phyloP scores from a whole-genome alignment of 2,888 invertebrate species.

The Agrotis exclamationis region DNA sequence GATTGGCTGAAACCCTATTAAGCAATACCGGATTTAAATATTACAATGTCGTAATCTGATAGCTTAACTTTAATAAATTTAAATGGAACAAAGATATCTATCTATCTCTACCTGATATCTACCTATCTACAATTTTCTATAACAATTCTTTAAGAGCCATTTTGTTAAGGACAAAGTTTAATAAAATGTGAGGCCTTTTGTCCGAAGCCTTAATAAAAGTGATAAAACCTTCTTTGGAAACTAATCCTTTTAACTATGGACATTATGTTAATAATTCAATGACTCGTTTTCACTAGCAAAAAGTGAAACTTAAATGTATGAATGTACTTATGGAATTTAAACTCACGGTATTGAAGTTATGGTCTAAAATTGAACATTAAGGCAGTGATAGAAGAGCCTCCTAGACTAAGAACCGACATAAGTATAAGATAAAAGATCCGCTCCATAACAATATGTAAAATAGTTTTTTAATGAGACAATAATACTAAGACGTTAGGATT shows the following conservation, averaged over 20 bases:
- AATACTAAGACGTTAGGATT: slow-evolving; percentile 37
- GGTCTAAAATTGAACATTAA: neutral
- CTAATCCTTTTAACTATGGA: slow-evolving; percentile 43
- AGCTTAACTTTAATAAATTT: slow-evolving; percentile 6
- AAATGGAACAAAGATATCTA: slow-evolving; percentile 31
- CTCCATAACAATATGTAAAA: slow-evolving; percentile 55
- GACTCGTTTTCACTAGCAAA: neutral
- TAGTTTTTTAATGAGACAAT: slow-evolving; percentile 49
- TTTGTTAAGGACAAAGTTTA: slow-evolving; percentile 23
- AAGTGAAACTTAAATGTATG: neutral
- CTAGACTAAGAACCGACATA: neutral
- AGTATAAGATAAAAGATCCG: slow-evolving; percentile 21
- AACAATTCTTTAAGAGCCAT: slow-evolving; percentile 14
- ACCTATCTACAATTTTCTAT: slow-evolving; percentile 19
- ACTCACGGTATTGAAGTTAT: neutral
- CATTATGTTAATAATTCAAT: slow-evolving; percentile 48
- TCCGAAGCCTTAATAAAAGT: slow-evolving; percentile 21
- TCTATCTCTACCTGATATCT: slow-evolving; percentile 32
- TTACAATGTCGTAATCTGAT: slow-evolving; percentile 25
- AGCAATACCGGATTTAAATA: slow-evolving; percentile 23
- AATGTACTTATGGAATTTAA: neutral
- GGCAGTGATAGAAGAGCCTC: no score
- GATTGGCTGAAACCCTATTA: slow-evolving; percentile 3
- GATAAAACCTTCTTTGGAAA: slow-evolving; percentile 46
- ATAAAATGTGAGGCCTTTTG: slow-evolving; percentile 43